Percentiles rank a stretch among this genome's conserved stretches.
phyloP scores from a whole-genome alignment of 2,113 vertebrate genomes.

The Alligator mississippiensis region DNA sequence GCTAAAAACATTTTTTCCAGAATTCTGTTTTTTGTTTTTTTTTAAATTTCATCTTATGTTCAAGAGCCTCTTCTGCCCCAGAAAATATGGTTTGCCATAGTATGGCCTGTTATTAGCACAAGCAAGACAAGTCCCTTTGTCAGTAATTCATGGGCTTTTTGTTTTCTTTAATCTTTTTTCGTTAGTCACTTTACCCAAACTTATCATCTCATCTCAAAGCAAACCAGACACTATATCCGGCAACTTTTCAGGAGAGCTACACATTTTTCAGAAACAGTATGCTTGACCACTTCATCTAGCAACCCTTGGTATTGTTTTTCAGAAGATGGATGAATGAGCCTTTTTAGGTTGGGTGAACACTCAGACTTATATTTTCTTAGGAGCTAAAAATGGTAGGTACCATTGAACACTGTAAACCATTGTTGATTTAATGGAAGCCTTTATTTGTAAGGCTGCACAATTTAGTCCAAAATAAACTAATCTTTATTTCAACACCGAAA shows the following conservation, averaged over 20 bases:
- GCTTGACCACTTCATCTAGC: background rate
- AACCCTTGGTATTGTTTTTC: background rate
- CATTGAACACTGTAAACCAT: no score
- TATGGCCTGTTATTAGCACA: background rate
- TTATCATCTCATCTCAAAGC: no score
- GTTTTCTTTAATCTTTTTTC: background rate
- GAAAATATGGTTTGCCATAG: background rate
- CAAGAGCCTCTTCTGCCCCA: background rate
- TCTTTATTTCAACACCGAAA: accelerated
- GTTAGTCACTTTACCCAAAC: background rate
- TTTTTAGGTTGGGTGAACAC: background rate
- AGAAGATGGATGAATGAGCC: no score
- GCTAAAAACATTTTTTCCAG: no score
- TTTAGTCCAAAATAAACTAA: accelerated
- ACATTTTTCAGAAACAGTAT: background rate
- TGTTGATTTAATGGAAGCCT: accelerated
- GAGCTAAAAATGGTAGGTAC: no score
- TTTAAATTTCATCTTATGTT: no score
- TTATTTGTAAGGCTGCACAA: background rate
- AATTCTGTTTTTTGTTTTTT: no score
- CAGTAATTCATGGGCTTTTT: background rate
- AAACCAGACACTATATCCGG: background rate
- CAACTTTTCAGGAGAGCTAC: background rate
- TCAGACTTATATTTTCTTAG: background rate
- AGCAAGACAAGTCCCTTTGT: background rate